Base-by-base conservation (phyloP, 2,797 vertebrate genomes). In the Heteromormyrus szaboi region DNA sequence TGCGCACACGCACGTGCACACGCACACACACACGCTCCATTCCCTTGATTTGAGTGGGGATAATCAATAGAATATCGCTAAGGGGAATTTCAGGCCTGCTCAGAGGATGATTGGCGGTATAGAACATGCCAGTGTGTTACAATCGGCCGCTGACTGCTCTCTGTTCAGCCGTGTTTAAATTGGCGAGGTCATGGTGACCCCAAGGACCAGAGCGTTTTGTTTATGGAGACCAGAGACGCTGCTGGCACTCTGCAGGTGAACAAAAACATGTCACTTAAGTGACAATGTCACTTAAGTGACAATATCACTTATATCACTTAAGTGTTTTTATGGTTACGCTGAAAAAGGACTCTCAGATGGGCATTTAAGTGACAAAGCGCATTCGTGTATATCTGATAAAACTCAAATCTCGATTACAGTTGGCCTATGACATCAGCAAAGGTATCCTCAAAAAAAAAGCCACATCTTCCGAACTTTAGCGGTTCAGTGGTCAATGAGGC, bases 61-160 rank as follows among this genome's bases (percentile, higher is more conserved):
- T 95, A 95, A 97, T 98, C 97, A 97, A 98, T 98, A 97, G 97
- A 97, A 95, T 95, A 97, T 96, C 95, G 96, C 94, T 93, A 95
- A 94, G 94, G 94, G 94, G 95, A 95, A 94, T 92, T 94, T 93
- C 95, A 94, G 93, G 92, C 94, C 93, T 56, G 79, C 96, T 95
- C 94, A 91, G 89, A n/a, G 91, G 95, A 97, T 97, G 96, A 98
- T 98, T 96, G 97, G 96, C 94, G 94, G 96, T 44, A 59, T 94
- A 93, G 91, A 96, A 96, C 96, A 93, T 93, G 53, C 94, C 90
- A 92, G 94, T 93, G 91, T 92, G 93, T 92, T 95, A 93, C 93
- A 92, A 92, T 9, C 44, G 1, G 94, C 94, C 29, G 4, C 51
- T 54, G 25, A 53, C 85, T 2, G 4, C 33, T 33, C 54, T 86